Evolutionary conservation across 2,888 invertebrate genomes (phyloP), one percentile per base, ranked within the genome.

Genomic region (Callosobruchus maculatus): DNA sequence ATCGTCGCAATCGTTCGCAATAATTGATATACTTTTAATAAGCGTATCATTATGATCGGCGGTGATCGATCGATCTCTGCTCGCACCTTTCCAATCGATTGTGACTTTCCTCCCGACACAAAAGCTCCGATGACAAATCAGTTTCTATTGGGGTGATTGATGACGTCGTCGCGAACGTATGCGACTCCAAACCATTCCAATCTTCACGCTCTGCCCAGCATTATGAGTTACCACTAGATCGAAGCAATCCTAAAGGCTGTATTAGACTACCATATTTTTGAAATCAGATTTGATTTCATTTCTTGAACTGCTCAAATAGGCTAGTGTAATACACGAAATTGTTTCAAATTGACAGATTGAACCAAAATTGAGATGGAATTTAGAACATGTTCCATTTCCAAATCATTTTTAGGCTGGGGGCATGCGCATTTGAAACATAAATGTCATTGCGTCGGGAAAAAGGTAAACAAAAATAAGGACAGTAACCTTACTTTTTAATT

Each of bases 21-120:
- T 74, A 77, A 75, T 84, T 83, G 84, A 84, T 84, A 84, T 76
- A 81, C 78, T 78, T 84, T 83, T 83, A 84, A 84, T 82, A 83
- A 83, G 82, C 84, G 83, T 84, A 84, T 83, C 84, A 84, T 84
- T 83, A 83, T 81, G 79, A 76, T 77, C 73, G 79, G 71, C 75
- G 76, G 81, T 83, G 83, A 83, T 83, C 78, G 83, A 83, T 83
- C 67, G 78, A 76, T 75, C 73, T 70, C 21, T 69, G 70, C 31
- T 73, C 74, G 74, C 78, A 78, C 78, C 77, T 78, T 78, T 78
- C 67, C 73, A 73, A 77, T 78, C 74, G 73, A 76, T 76, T 76
- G 77, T 79, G 78, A 78, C 77, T 80, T 81, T 83, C 82, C 82
- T 81, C 77, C 80, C 78, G 73, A 68, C 22, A 31, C 26, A 71